Percentiles rank a stretch among this genome's conserved stretches.
phyloP scores from a whole-genome alignment of 2,797 vertebrate genomes.

The Etheostoma nigrum region DNA sequence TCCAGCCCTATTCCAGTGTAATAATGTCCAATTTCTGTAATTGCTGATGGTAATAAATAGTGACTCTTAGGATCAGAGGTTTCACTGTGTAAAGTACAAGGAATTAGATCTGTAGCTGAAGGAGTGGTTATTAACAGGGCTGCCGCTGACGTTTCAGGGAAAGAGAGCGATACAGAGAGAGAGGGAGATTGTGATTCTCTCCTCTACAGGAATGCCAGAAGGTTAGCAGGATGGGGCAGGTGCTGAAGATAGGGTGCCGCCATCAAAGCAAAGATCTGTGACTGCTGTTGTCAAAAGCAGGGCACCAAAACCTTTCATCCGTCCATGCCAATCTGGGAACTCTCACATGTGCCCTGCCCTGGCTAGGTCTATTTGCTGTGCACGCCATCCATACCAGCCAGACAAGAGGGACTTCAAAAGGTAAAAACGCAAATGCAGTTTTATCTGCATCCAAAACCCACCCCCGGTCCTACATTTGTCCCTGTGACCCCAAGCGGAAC shows the following conservation, averaged over 20 bases:
- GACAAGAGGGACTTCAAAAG: constrained; percentile 72
- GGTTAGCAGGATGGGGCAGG: constrained; percentile 62
- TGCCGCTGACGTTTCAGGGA: constrained; percentile 21
- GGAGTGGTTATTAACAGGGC: constrained; percentile 49
- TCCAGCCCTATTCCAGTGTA: constrained; percentile 28
- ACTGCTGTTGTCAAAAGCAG: constrained; percentile 67
- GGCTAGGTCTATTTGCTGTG: constrained; percentile 72
- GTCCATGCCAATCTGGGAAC: constrained; percentile 29
- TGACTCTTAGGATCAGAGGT: constrained; percentile 60
- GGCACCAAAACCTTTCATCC: constrained; percentile 69
- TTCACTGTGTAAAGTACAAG: constrained; percentile 32
- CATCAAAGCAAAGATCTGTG: constrained; percentile 74
- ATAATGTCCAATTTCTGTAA: constrained; percentile 67
- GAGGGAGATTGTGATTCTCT: constrained; percentile 28
- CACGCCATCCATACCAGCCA: constrained; percentile 63
- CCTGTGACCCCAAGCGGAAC: constrained; percentile 44
- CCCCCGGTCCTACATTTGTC: constrained; percentile 37
- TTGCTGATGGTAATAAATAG: constrained; percentile 73
- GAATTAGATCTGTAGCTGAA: constrained; percentile 44
- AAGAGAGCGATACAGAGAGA: constrained; percentile 3
- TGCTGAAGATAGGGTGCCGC: constrained; percentile 55
- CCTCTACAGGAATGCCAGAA: constrained; percentile 49
- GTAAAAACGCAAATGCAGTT: constrained; percentile 55
- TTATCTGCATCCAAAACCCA: constrained; percentile 54
- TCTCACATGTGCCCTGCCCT: constrained; percentile 40